Conservation (phyloP, 2,797 vertebrate genomes). For the Muscicapa comitata region DNA sequence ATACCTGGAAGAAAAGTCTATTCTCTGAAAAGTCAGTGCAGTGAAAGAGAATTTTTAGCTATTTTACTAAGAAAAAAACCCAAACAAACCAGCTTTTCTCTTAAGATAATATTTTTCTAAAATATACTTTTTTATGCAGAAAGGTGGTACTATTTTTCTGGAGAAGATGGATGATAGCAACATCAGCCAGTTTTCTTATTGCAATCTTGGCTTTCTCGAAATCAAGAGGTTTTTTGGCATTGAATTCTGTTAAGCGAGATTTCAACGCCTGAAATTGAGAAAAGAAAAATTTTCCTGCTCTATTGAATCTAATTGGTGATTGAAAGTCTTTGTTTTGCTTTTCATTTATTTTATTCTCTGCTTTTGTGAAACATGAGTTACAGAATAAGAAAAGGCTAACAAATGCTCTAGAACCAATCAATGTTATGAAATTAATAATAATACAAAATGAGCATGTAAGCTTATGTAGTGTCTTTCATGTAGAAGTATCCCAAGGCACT, state of each 20-base stretch:
- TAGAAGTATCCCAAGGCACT: slow-evolving; percentile 63
- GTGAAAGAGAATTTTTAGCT: not conserved
- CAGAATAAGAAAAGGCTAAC: slow-evolving; percentile 24
- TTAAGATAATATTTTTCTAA: not conserved
- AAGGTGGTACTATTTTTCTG: not conserved
- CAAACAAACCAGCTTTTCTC: rapidly evolving
- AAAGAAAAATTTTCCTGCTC: not conserved
- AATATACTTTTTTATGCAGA: not conserved
- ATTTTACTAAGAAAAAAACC: not conserved
- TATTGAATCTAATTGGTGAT: not conserved
- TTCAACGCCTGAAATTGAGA: not conserved
- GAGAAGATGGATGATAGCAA: not conserved
- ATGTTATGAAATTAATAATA: slow-evolving; percentile 50
- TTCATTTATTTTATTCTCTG: not conserved
- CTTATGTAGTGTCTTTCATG: slow-evolving; percentile 48
- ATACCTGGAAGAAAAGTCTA: not conserved
- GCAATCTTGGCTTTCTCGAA: not conserved
- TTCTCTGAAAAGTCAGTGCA: not conserved
- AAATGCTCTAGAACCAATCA: slow-evolving; percentile 61
- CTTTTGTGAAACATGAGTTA: not conserved
- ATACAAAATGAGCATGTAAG: slow-evolving; percentile 52
- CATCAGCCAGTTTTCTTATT: not conserved
- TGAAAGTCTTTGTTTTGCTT: not conserved
- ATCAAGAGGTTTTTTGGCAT: not conserved
- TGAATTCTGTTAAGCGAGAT: not conserved